Evolutionary conservation across 2,113 vertebrate genomes (phyloP).

Genomic region (Hirundichthys speculiger): DNA sequence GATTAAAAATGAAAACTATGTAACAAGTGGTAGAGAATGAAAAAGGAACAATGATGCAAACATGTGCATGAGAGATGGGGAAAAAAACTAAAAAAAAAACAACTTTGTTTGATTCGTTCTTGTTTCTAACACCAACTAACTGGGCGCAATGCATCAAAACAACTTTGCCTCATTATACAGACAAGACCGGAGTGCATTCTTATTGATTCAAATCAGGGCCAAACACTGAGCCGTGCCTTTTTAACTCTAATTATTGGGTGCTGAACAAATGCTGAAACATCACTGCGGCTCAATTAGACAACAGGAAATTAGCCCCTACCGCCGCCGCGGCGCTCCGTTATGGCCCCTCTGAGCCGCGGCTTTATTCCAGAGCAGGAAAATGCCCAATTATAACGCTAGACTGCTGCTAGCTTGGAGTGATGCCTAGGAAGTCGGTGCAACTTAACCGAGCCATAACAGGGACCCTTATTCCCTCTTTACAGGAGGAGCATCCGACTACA

Average conservation of each 20-base stretch:
- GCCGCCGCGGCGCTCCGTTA: conserved; percentile 44
- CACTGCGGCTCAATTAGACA: conserved; percentile 69
- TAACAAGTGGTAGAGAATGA: no score
- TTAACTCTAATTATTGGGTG: conserved; percentile 60
- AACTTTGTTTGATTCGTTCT: no score
- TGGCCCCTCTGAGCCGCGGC: conserved; percentile 52
- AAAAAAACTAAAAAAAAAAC: no score
- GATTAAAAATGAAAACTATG: no score
- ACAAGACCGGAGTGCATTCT: conserved; percentile 13
- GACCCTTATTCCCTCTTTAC: conserved; percentile 68
- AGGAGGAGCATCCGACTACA: conserved; percentile 61
- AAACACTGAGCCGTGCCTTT: conserved; percentile 40
- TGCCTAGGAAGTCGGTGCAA: conserved; percentile 64
- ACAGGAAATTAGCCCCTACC: conserved; percentile 68
- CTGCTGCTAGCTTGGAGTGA: conserved; percentile 72
- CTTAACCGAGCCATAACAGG: conserved; percentile 61
- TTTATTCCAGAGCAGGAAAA: conserved; percentile 69
- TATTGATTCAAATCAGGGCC: conserved; percentile 51
- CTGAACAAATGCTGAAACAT: conserved; percentile 63
- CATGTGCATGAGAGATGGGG: no score
- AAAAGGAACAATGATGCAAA: no score
- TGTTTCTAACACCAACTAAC: no score
- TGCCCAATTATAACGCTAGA: conserved; percentile 76
- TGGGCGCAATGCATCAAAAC: conserved; percentile 7
- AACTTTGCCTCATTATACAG: conserved; percentile 15